These are phyloP conservation scores for Limnephilus rhombicus DNA, from an alignment of 2,888 invertebrate species.

Conservation along the genomic window DNA sequence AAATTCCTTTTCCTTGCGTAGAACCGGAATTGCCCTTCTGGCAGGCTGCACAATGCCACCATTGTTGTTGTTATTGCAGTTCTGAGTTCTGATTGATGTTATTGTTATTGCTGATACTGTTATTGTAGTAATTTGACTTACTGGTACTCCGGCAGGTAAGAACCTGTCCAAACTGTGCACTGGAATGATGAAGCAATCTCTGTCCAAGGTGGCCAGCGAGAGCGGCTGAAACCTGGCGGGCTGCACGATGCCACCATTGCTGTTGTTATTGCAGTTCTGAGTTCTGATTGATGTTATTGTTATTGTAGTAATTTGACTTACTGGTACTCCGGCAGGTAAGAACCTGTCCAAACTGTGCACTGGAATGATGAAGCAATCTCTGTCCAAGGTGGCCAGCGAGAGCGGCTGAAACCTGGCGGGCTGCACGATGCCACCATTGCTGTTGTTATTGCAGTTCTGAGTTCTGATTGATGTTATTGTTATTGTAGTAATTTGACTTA, in stretches of 20 bases:
- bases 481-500: conserved; percentile 70
- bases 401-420: conserved; percentile 78
- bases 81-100: too few species aligned
- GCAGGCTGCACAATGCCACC: too few species aligned
- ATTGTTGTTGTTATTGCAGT: too few species aligned
- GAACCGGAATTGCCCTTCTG: too few species aligned
- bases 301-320: conserved; percentile 70
- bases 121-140: conserved; percentile 70
- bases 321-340: conserved; percentile 93
- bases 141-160: conserved; percentile 93
- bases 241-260: too few species aligned
- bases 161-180: conserved; percentile 92
- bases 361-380: conserved; percentile 96
- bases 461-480: not conserved
- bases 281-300: too few species aligned
- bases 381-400: conserved; percentile 88
- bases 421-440: too few species aligned
- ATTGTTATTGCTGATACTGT: too few species aligned
- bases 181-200: conserved; percentile 96
- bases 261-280: too few species aligned
- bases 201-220: conserved; percentile 88
- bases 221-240: conserved; percentile 78
- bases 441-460: too few species aligned
- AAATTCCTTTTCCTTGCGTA: too few species aligned
- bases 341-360: conserved; percentile 92